A percentile compares a stretch with the other conserved stretches of the same genome.
These are phyloP conservation scores for Arvicanthis niloticus DNA, from an alignment of 2,113 vertebrate genomes.

Conservation along the genomic window DNA sequence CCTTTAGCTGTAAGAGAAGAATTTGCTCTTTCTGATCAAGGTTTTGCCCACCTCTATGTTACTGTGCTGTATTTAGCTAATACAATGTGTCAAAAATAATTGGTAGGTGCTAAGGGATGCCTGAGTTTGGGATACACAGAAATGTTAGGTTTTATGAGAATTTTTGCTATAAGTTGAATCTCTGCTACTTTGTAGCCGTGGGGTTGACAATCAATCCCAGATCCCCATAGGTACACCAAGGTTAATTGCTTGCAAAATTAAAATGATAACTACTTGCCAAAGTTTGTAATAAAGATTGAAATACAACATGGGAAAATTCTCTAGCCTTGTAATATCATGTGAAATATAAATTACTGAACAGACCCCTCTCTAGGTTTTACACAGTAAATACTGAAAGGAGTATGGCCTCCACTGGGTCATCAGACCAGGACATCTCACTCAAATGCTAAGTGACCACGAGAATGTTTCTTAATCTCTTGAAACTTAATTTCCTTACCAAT, in stretches of 20 bases:
- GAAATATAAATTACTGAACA: background rate
- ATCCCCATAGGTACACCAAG: background rate
- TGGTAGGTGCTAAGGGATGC: background rate
- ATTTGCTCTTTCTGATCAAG: conserved; percentile 37
- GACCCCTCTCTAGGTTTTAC: background rate
- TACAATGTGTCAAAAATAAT: conserved; percentile 36
- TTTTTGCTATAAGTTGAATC: background rate
- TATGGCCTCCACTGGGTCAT: background rate
- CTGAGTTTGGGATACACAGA: background rate
- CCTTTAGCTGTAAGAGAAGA: conserved; percentile 4
- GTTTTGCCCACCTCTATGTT: conserved; percentile 1
- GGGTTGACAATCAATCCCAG: background rate
- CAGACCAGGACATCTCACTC: background rate
- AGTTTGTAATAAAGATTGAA: conserved; percentile 29
- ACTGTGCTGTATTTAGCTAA: conserved; percentile 36
- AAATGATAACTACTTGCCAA: background rate
- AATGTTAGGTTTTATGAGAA: background rate
- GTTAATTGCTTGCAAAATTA: background rate
- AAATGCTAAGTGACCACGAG: background rate
- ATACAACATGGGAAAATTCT: background rate
- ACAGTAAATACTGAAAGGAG: background rate
- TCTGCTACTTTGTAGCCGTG: conserved; percentile 21
- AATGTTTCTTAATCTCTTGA: conserved; percentile 14
- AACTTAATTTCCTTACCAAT: conserved; percentile 30
- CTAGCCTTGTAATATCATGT: background rate